Conservation (phyloP, 2,888 invertebrate species). For the Caradrina clavipalpis region DNA sequence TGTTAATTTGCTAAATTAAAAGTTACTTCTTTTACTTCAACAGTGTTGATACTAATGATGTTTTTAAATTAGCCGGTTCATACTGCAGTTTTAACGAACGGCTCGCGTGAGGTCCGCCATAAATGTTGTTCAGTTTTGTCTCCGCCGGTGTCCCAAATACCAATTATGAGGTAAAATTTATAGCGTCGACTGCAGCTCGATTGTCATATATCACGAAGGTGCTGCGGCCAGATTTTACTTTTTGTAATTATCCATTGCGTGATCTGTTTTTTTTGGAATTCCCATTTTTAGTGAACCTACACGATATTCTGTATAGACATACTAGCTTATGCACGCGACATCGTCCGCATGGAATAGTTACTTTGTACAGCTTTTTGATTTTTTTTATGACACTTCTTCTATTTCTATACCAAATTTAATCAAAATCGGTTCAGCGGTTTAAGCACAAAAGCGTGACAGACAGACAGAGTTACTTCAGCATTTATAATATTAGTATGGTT, state of each 20-base stretch:
- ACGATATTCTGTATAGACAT: slow-evolving; percentile 3
- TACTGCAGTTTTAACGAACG: slow-evolving; percentile 60
- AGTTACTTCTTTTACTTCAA: slow-evolving; percentile 19
- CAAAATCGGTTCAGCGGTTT: no score
- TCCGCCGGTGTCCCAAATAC: slow-evolving; percentile 71
- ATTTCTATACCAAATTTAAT: no score
- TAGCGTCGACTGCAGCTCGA: slow-evolving; percentile 62
- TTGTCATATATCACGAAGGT: slow-evolving; percentile 68
- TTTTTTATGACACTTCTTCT: no score
- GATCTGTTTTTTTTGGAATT: slow-evolving; percentile 45
- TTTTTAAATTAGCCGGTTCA: slow-evolving; percentile 57
- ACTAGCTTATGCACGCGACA: no score
- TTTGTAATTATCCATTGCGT: slow-evolving; percentile 61
- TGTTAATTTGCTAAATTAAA: slow-evolving; percentile 44
- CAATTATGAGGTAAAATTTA: slow-evolving; percentile 72
- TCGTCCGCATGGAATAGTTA: no score
- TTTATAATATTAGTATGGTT: background rate
- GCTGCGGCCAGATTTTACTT: slow-evolving; percentile 59
- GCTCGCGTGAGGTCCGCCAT: slow-evolving; percentile 61
- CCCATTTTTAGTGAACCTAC: slow-evolving; percentile 22
- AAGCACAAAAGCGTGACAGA: no score
- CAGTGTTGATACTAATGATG: slow-evolving; percentile 18
- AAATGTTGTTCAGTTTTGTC: slow-evolving; percentile 61
- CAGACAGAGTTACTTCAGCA: no score
- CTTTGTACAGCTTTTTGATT: no score